phyloP scores from a whole-genome alignment of 2,888 invertebrate species.

The Heteromurus nitidus region DNA sequence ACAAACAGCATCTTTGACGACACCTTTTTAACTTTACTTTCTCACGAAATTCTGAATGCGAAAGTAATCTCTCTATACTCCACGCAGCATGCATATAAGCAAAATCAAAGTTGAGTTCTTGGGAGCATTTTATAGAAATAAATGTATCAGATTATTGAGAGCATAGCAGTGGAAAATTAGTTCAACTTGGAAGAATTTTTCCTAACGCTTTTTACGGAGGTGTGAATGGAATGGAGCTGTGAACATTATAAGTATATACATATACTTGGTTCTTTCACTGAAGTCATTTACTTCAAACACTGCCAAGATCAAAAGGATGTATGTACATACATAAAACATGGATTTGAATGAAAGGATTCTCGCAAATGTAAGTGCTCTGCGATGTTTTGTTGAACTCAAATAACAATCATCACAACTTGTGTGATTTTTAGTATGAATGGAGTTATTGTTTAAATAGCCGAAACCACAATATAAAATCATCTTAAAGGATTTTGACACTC shows the following conservation, averaged over 20 bases:
- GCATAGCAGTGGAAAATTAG: conserved; percentile 64
- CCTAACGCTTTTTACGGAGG: conserved; percentile 37
- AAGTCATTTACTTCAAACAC: conserved; percentile 16
- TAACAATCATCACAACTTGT: neutral
- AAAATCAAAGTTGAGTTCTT: neutral
- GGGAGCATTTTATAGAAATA: conserved; percentile 44
- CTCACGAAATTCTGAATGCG: conserved; percentile 44
- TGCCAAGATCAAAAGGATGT: too few species aligned
- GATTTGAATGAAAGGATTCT: too few species aligned
- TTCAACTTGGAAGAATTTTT: conserved; percentile 31
- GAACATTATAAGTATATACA: too few species aligned
- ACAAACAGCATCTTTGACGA: conserved; percentile 45
- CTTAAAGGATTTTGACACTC: conserved; percentile 61
- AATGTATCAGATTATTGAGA: conserved; percentile 64
- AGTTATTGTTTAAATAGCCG: conserved; percentile 30
- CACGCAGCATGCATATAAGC: neutral
- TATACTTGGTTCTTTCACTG: neutral
- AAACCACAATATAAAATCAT: conserved; percentile 54
- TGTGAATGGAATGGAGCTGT: conserved; percentile 46
- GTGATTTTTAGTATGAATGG: conserved; percentile 21
- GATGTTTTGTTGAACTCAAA: neutral
- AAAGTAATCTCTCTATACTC: conserved; percentile 2
- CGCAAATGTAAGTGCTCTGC: too few species aligned
- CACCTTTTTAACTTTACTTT: conserved; percentile 33
- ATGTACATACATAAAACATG: too few species aligned